phyloP scores from a whole-genome alignment of 2,888 invertebrate genomes.

The Mythimna loreyi region DNA sequence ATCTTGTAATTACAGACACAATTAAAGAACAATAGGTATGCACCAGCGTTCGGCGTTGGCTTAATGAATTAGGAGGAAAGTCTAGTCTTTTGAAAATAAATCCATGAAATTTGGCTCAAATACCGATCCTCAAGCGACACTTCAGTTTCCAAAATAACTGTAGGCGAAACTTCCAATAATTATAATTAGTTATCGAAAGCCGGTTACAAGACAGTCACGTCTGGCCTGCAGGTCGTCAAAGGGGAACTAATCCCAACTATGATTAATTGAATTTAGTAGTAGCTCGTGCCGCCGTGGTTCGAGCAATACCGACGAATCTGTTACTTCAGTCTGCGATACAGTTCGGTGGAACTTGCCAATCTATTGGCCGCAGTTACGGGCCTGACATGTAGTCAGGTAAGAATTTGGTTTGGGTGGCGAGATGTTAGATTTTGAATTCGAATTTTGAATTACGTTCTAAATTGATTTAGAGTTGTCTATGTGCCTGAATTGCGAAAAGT shows the following conservation, averaged over 20 bases:
- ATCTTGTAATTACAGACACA: too few relatives aligned
- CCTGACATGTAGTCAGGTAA: constrained; percentile 79
- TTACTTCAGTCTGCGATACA: constrained; percentile 80
- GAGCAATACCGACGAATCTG: constrained; percentile 81
- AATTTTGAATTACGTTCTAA: neutral
- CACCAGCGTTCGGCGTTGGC: too few relatives aligned
- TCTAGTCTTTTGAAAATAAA: too few relatives aligned
- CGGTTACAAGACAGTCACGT: constrained; percentile 81
- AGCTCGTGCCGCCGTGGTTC: constrained; percentile 63
- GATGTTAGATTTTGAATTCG: constrained; percentile 34
- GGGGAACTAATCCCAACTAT: constrained; percentile 88
- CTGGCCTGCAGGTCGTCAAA: constrained; percentile 82
- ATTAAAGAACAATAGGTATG: too few relatives aligned
- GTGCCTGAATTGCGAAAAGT: too few relatives aligned
- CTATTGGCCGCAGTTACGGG: constrained; percentile 70
- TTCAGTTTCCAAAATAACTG: constrained; percentile 31
- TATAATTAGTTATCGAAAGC: constrained; percentile 70
- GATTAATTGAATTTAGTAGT: constrained; percentile 88
- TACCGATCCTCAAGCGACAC: neutral
- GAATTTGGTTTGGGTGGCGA: constrained; percentile 36
- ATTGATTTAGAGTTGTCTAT: constrained; percentile 16
- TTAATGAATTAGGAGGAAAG: too few relatives aligned
- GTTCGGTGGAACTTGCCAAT: constrained; percentile 71
- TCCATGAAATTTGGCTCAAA: neutral
- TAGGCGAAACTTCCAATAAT: constrained; percentile 47